Base-by-base conservation (phyloP, 2,113 vertebrate species). In the Climacteris rufus region DNA sequence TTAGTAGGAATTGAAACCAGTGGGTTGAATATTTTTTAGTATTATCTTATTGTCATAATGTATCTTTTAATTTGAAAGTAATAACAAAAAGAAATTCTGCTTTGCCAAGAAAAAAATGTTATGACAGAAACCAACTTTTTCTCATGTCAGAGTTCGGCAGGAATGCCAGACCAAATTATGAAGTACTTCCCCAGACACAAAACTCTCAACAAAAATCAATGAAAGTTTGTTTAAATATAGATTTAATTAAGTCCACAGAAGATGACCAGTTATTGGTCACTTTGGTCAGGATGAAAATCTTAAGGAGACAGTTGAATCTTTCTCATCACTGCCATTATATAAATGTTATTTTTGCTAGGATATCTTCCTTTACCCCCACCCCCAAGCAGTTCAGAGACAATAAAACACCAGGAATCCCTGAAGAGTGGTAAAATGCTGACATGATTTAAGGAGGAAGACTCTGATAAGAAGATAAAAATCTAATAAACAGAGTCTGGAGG, bases 381-480 rank as follows among this genome's bases (percentile, higher is more conserved):
- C 96, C 95, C 96, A 95, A 98, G 97, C 98, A 97, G 97, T 97
- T 97, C 96, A 93, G 95, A 98, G 97, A 98, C 98, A 98, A 98
- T 98, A 98, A 98, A 98, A 98, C 97, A 98, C 97, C 95, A 97
- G 96, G 97, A 98, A 98, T 98, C 98, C 98, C 98, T 77, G 94
- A 97, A 98, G 98, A 98, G 97, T 97, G 97, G 96, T 98, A 98
- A 98, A 98, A 98, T 94, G 97, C 98, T 98, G 98, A 98, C 98
- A 98, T 98, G 98, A 98, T 98, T 98, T 98, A 98, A 98, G 98
- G 96, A 98, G 97, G 97, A 98, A 97, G 97, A 98, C 97, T 97
- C 98, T 98, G 98, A 98, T 98, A 98, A 98, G 98, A 97, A 98
- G 98, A 98, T 98, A 98, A 98, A 98, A 98, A 98, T 98, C 98